A percentile compares a stretch with the other conserved stretches of the same genome.
Evolutionary conservation across 2,888 invertebrate genomes (phyloP).

Genomic region (Creontiades dilutus): DNA sequence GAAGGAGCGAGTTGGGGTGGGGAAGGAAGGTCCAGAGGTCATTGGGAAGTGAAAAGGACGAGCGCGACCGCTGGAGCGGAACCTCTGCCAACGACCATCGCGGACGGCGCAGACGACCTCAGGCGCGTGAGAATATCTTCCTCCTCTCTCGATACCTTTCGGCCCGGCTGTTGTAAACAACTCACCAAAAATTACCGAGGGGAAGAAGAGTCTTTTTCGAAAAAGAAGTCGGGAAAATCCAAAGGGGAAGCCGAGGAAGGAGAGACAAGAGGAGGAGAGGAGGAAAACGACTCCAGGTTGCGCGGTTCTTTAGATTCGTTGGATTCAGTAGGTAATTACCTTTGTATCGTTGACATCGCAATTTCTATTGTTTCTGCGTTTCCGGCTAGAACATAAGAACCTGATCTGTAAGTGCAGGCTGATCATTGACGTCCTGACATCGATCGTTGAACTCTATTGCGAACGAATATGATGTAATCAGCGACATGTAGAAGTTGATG

Average conservation of each 20-base stretch:
- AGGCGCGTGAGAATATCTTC: conserved; percentile 27
- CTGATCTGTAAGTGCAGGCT: too few relatives aligned
- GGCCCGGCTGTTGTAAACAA: conserved; percentile 21
- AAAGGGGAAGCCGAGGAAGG: background rate
- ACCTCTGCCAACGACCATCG: conserved; percentile 36
- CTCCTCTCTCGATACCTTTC: background rate
- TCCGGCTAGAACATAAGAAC: background rate
- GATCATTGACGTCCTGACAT: too few relatives aligned
- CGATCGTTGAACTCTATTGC: too few relatives aligned
- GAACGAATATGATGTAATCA: too few relatives aligned
- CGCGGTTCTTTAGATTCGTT: background rate
- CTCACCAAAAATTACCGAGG: background rate
- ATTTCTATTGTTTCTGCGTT: conserved; percentile 11
- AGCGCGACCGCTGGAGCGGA: conserved; percentile 39
- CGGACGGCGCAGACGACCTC: conserved; percentile 30
- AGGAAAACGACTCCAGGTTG: background rate
- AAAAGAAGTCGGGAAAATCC: background rate
- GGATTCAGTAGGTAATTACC: background rate
- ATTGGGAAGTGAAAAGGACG: conserved; percentile 32
- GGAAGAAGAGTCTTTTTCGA: background rate
- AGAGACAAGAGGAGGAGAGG: background rate
- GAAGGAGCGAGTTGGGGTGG: too few relatives aligned
- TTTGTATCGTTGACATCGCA: background rate
- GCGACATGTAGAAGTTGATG: too few relatives aligned
- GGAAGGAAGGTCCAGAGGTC: background rate